Evolutionary conservation across 2,888 invertebrate species (phyloP).

Genomic region (Dryobota labecula): DNA sequence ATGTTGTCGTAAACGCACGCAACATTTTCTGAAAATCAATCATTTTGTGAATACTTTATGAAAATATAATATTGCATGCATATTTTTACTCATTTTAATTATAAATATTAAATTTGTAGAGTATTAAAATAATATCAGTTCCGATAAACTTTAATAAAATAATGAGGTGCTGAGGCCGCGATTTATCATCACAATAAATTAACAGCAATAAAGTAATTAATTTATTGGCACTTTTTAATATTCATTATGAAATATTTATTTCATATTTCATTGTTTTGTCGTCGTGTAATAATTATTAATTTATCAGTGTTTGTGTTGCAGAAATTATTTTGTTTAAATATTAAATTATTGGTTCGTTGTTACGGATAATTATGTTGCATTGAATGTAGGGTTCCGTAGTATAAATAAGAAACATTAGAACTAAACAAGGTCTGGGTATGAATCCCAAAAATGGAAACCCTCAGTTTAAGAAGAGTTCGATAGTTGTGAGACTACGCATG

Average conservation of each 20-base stretch:
- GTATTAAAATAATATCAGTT: constrained; percentile 30
- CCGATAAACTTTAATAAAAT: constrained; percentile 47
- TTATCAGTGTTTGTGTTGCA: constrained; percentile 30
- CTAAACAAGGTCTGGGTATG: neutral
- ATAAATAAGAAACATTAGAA: neutral
- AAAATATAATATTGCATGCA: neutral
- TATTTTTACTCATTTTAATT: neutral
- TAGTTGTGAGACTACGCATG: neutral
- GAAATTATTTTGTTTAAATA: constrained; percentile 13
- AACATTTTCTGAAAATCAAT: neutral
- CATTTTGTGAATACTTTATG: neutral
- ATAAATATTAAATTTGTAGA: constrained; percentile 3
- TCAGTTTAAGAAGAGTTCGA: neutral
- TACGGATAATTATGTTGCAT: neutral
- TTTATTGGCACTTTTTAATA: constrained; percentile 55
- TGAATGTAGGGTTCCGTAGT: neutral
- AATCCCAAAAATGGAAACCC: neutral
- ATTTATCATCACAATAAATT: constrained; percentile 54
- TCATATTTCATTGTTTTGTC: constrained; percentile 37
- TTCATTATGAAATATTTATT: constrained; percentile 49
- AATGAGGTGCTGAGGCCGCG: constrained; percentile 42
- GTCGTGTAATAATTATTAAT: constrained; percentile 46
- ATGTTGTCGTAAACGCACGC: too few species aligned
- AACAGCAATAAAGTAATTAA: constrained; percentile 52
- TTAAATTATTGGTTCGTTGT: constrained; percentile 2